A percentile compares a stretch with the other conserved stretches of the same genome.
Evolutionary conservation across 2,113 vertebrate species (phyloP).

Genomic region (Solea senegalensis): DNA sequence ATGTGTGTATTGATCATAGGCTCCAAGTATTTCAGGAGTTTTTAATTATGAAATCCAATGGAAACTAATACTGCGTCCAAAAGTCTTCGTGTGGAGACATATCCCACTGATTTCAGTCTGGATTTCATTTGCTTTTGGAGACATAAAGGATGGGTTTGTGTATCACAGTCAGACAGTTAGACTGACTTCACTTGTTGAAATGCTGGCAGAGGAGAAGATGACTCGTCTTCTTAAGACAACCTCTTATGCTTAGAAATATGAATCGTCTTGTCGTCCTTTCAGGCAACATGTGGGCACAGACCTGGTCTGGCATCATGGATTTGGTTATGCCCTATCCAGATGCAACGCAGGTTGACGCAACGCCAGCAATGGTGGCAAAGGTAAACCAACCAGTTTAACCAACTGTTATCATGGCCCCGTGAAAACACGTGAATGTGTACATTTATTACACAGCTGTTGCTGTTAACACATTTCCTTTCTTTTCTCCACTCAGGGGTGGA

Average conservation of each 20-base stretch:
- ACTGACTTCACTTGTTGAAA: slow-evolving; percentile 30
- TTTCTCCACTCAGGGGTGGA: slow-evolving; percentile 85
- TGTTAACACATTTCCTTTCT: slow-evolving; percentile 1
- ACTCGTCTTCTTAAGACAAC: background rate
- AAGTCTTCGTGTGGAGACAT: slow-evolving; percentile 34
- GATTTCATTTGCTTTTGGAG: slow-evolving; percentile 72
- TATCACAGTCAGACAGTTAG: slow-evolving; percentile 60
- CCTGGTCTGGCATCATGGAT: slow-evolving; percentile 93
- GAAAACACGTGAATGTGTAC: background rate
- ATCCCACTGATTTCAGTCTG: slow-evolving; percentile 49
- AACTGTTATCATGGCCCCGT: background rate
- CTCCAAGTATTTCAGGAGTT: background rate
- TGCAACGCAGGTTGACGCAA: slow-evolving; percentile 90
- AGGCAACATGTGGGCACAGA: slow-evolving; percentile 99
- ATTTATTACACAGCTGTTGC: background rate
- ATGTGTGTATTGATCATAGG: background rate
- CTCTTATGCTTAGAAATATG: background rate
- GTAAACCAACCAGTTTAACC: slow-evolving; percentile 67
- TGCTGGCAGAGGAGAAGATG: slow-evolving; percentile 16
- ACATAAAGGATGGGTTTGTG: slow-evolving; percentile 57
- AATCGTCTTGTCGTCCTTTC: slow-evolving; percentile 39
- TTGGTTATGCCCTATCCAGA: slow-evolving; percentile 87
- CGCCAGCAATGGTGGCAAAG: slow-evolving; percentile 91
- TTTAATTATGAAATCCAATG: slow-evolving; percentile 51
- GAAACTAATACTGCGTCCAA: slow-evolving; percentile 34